Conservation (phyloP, 2,113 vertebrate species). For the Ochotona princeps region DNA sequence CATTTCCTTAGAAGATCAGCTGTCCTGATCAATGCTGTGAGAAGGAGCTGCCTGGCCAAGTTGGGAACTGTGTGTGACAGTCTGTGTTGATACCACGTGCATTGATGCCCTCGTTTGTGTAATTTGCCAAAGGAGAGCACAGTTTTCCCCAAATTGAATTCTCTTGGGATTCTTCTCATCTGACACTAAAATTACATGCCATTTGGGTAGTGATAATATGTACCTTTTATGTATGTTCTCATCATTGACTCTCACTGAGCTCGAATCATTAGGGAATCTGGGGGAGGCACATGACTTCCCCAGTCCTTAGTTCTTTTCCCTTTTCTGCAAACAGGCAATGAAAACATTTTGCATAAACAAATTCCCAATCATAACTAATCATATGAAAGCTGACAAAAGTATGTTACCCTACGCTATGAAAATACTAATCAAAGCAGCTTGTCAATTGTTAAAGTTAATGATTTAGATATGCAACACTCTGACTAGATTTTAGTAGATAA, state of each 20-base stretch:
- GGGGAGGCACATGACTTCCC: conserved; percentile 68
- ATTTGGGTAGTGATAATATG: background rate
- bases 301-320: conserved; percentile 49
- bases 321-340: conserved; percentile 80
- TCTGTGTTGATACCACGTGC: background rate
- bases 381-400: conserved; percentile 88
- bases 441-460: conserved; percentile 91
- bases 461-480: conserved; percentile 88
- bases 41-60: conserved; percentile 20
- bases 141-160: background rate
- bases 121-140: conserved; percentile 44
- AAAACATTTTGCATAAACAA: conserved; percentile 90
- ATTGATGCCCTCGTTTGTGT: conserved; percentile 48
- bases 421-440: conserved; percentile 90
- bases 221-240: background rate
- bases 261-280: background rate
- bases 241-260: background rate
- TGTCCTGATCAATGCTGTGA: conserved; percentile 8
- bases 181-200: conserved; percentile 10
- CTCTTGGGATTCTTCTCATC: conserved; percentile 13
- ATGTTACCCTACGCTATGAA: conserved; percentile 84
- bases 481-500: conserved; percentile 89
- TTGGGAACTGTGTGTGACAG: background rate
- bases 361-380: conserved; percentile 88
- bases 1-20: conserved; percentile 46